Base-by-base conservation (phyloP, 2,888 invertebrate species). In the Hypsopygia costalis region DNA sequence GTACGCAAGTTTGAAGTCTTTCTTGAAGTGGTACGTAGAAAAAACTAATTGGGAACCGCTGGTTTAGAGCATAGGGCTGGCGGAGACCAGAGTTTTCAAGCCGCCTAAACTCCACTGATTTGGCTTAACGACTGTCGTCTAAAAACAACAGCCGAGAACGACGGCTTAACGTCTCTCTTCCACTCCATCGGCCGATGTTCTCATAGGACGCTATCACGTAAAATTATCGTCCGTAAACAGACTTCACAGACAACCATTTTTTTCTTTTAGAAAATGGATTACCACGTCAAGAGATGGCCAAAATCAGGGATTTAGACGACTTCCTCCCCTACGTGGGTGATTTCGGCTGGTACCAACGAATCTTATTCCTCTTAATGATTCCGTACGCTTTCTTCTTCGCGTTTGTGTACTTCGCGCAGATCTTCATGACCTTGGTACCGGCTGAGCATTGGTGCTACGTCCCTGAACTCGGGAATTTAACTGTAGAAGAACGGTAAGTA, bases 371-470 rank as follows among this genome's bases (percentile, higher is more conserved):
- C 0, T 50, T 87, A 27, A 87, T 87, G 87, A 83, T 87, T 46
- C 87, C 87, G 0, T 87, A 78, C 41, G 68, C 82, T 0, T 81
- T 81, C 63, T 87, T 85, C 78, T 86, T 87, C 51, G 86, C 87
- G 0, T 87, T 88, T 56, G 83, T 88, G 0, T 87, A 87, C 60
- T 87, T 88, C 47, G 74, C 79, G 0, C 87, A 88, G 58, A 87
- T 88, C 34, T 88, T 88, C 58, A 87, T 88, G 87, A 81, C 85
- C 0, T 48, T 85, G 0, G 79, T 79, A 9, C 87, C 87, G 0
- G 69, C 71, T 1, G 62, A 83, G 27, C 73, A 87, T 27, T 88
- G 87, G 87, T 88, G 87, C 20, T 62, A 36, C 3, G 80, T 81
- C 0, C 60, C 65, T 0, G 78, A 81, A 36, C 41, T 88, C 27